Evolutionary conservation across 2,113 vertebrate genomes (phyloP).

Genomic region (Nanorana parkeri): DNA sequence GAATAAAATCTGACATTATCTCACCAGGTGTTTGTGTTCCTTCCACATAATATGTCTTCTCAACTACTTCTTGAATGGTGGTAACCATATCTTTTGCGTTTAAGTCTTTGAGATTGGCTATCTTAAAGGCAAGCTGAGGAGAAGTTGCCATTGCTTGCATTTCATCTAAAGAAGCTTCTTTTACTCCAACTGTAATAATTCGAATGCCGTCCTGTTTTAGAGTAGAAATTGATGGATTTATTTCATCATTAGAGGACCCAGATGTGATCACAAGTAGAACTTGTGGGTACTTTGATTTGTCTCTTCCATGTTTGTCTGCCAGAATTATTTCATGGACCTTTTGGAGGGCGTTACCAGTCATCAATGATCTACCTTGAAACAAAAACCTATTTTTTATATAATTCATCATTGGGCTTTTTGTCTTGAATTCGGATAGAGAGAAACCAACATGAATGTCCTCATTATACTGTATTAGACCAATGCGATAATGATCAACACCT

Average conservation of each 20-base stretch:
- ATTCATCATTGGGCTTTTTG: conserved; percentile 63
- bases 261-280: conserved; percentile 69
- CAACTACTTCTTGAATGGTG: conserved; percentile 59
- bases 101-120: conserved; percentile 58
- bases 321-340: conserved; percentile 61
- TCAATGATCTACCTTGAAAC: conserved; percentile 61
- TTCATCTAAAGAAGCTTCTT: conserved; percentile 51
- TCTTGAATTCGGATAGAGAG: conserved; percentile 60
- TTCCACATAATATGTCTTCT: neutral
- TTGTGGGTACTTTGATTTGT: conserved; percentile 61
- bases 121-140: conserved; percentile 53
- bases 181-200: conserved; percentile 65
- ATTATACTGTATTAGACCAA: conserved; percentile 70
- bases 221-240: conserved; percentile 53
- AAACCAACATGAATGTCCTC: conserved; percentile 61
- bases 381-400: conserved; percentile 64
- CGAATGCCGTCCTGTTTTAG: conserved; percentile 64
- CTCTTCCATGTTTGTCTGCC: conserved; percentile 53
- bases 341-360: conserved; percentile 62
- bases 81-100: conserved; percentile 54
- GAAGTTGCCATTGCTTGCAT: conserved; percentile 65
- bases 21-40: conserved; percentile 27
- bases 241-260: conserved; percentile 63
- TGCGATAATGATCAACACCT: conserved; percentile 60
- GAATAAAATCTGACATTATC: neutral